Evolutionary conservation across 2,797 vertebrate genomes (phyloP).

Genomic region (Squalus acanthias): DNA sequence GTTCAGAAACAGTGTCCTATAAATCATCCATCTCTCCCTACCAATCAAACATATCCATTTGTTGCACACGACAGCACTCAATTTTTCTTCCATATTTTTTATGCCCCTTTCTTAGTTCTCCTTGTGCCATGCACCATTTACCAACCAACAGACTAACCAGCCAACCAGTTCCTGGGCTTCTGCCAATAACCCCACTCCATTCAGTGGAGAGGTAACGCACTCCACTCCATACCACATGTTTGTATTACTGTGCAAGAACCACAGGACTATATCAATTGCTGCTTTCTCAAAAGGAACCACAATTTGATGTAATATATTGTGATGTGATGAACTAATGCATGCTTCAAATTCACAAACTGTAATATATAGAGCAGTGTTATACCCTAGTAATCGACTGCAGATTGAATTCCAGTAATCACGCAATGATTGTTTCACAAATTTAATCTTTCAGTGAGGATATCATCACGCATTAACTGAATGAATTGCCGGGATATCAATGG

Average conservation of each 20-base stretch:
- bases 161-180: background rate
- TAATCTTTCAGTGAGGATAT: background rate
- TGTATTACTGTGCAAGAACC: background rate
- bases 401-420: background rate
- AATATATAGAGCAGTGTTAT: background rate
- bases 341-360: background rate
- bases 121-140: background rate
- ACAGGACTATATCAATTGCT: constrained; percentile 17
- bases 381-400: too few relatives aligned
- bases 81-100: background rate
- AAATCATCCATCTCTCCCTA: background rate
- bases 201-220: background rate
- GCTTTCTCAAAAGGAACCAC: background rate
- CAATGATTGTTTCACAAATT: background rate
- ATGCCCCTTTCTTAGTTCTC: background rate
- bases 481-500: background rate
- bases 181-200: background rate
- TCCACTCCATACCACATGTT: background rate
- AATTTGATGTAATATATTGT: background rate
- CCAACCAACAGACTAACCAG: background rate
- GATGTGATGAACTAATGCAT: background rate
- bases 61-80: background rate
- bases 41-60: background rate
- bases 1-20: background rate
- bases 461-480: background rate